These are phyloP conservation scores for Tringa solitaria DNA, from an alignment of 2,113 vertebrate genomes.

Conservation along the genomic window DNA sequence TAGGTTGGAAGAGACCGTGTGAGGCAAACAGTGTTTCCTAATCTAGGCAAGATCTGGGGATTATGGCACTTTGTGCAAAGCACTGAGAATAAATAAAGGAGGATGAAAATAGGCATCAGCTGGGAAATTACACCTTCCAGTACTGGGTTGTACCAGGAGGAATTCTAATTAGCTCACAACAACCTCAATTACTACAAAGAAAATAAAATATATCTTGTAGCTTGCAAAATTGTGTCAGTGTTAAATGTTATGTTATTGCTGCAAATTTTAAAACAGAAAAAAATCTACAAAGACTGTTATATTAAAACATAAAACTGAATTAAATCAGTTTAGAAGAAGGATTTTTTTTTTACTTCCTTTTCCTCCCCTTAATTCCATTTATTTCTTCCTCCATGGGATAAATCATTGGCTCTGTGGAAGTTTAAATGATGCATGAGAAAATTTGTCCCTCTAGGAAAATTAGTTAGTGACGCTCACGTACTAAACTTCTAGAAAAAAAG, in stretches of 20 bases:
- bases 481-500: not conserved
- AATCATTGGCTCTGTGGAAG: not conserved
- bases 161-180: not conserved
- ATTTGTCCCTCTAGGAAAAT: not conserved
- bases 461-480: rapidly evolving
- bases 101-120: not conserved
- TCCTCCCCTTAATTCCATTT: not conserved
- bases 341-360: not conserved
- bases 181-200: not conserved
- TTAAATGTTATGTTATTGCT: not conserved
- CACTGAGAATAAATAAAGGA: not conserved
- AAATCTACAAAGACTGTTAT: not conserved
- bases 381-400: not conserved
- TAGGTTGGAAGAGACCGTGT: no score
- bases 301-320: not conserved
- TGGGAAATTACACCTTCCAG: not conserved
- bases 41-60: not conserved
- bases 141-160: not conserved
- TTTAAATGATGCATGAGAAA: not conserved
- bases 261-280: not conserved
- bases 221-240: not conserved
- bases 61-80: not conserved
- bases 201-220: not conserved
- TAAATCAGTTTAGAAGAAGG: not conserved
- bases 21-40: not conserved